Percentiles rank a stretch among this genome's conserved stretches.
phyloP scores from a whole-genome alignment of 2,797 vertebrate genomes.

The Rachycentron canadum region DNA sequence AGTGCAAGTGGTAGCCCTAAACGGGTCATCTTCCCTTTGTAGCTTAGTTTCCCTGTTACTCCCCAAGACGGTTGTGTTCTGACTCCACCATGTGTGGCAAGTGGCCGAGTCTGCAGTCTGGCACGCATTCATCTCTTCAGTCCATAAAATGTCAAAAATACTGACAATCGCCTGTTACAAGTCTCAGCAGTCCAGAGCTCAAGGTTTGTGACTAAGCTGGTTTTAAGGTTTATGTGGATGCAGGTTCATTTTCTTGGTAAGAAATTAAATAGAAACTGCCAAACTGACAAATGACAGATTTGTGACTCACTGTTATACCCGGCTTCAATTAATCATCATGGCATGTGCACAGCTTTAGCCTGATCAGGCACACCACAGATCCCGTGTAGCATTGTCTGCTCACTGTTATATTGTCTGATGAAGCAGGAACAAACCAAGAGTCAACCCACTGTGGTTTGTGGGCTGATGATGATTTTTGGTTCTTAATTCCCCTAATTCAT shows the following conservation, averaged over 20 bases:
- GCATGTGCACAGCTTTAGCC: too few species aligned
- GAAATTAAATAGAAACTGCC: too few species aligned
- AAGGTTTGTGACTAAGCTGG: not conserved
- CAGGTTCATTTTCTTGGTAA: not conserved
- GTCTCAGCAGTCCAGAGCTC: not conserved
- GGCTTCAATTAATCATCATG: too few species aligned
- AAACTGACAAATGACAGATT: too few species aligned
- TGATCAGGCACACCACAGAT: too few species aligned
- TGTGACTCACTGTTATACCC: too few species aligned
- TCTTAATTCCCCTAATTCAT: too few species aligned
- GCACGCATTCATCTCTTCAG: not conserved
- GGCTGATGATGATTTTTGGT: too few species aligned
- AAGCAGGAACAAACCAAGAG: too few species aligned
- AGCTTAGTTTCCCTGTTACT: slow-evolving; percentile 16
- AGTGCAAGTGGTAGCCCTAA: slow-evolving; percentile 38
- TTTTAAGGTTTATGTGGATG: not conserved
- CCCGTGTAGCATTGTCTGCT: too few species aligned
- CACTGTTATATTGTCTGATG: too few species aligned
- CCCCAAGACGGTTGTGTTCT: slow-evolving; percentile 31
- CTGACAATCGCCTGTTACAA: not conserved
- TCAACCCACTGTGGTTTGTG: too few species aligned
- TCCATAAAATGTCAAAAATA: not conserved
- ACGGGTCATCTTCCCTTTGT: slow-evolving; percentile 62
- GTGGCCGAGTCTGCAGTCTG: not conserved
- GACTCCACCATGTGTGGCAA: slow-evolving; percentile 36